These are phyloP conservation scores for Thalassaphorura encarpata DNA, from an alignment of 1,140 invertebrate genomes.

Conservation along the genomic window DNA sequence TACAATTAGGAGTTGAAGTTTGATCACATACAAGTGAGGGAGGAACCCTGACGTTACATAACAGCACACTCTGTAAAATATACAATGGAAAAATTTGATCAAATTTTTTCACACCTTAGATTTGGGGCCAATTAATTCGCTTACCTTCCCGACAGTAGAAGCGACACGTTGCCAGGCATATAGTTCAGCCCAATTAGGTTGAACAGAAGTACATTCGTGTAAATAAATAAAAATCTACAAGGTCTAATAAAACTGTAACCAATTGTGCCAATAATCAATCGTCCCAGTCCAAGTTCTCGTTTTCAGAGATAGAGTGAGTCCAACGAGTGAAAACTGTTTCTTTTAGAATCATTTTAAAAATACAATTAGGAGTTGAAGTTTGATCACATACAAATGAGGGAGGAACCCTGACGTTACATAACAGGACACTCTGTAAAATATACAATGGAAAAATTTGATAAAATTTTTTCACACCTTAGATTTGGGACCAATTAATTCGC, in stretches of 20 bases:
- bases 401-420: slow-evolving; percentile 26
- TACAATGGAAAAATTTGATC: slow-evolving; percentile 3
- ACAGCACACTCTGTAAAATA: slow-evolving; percentile 12
- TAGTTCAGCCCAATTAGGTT: slow-evolving; percentile 23
- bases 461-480: background rate
- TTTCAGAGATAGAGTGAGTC: too few relatives aligned
- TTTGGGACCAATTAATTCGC: background rate
- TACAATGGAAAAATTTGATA: slow-evolving; percentile 4
- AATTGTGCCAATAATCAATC: too few relatives aligned
- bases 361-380: slow-evolving; percentile 19
- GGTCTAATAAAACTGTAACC: too few relatives aligned
- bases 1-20: slow-evolving; percentile 19
- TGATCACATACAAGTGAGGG: slow-evolving; percentile 8
- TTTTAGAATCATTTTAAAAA: slow-evolving; percentile 20
- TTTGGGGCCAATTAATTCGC: background rate
- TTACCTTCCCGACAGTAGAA: slow-evolving; percentile 20
- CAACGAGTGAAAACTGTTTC: slow-evolving; percentile 22
- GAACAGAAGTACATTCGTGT: too few relatives aligned
- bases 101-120: background rate
- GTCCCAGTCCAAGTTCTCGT: too few relatives aligned
- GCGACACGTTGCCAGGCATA: slow-evolving; percentile 22
- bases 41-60: slow-evolving; percentile 26
- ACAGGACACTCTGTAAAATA: slow-evolving; percentile 12
- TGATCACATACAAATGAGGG: slow-evolving; percentile 9
- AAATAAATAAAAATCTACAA: too few relatives aligned